Evolutionary conservation across 2,888 invertebrate species (phyloP), one percentile per base, ranked within the genome.

Genomic region (Torymus texanus): DNA sequence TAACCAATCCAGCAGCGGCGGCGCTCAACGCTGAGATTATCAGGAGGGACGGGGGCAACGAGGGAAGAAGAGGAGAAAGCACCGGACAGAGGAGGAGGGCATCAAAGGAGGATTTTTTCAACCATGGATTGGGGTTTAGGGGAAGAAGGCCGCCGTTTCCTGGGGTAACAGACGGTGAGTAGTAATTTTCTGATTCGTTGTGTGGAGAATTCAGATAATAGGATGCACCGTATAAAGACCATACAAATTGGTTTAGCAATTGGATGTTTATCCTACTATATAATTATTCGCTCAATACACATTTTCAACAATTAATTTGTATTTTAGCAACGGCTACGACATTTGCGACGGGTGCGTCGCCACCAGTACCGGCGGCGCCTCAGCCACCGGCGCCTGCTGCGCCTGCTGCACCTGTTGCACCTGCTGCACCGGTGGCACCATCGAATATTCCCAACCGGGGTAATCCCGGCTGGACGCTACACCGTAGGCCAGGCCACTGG

Each of bases 391-490:
- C 75, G 8, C 53, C 72, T 12, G 56, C 79, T 16, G 63, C 66
- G 2, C 82, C 81, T 5, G 62, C n/a, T n/a, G n/a, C n/a, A n/a
- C n/a, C n/a, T 12, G 56, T 78, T 16, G 63, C 21, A 3, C 41
- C 63, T 14, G 16, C 16, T 74, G 50, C 71, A 14, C 62, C 58
- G 3, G 82, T 75, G 8, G 55, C 71, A 41, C 41, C 41, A 41
- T 41, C 41, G 41, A 41, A 41, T 41, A 8, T 41, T 12, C 53
- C 79, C n/a, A 65, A 63, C 2, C 82, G 84, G 2, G 88, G 86
- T 24, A 87, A 86, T 84, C 85, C 87, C 3, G 89, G 88, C 1
- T 88, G 89, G 88, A 88, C 87, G 0, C 82, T 89, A n/a, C 86
- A 85, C 65, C 83, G 89, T 51, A 84, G 87, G 51, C 88, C 88